These are phyloP conservation scores for Chlamydotis undulata DNA, from an alignment of 2,113 vertebrate species.

Conservation along the genomic window DNA sequence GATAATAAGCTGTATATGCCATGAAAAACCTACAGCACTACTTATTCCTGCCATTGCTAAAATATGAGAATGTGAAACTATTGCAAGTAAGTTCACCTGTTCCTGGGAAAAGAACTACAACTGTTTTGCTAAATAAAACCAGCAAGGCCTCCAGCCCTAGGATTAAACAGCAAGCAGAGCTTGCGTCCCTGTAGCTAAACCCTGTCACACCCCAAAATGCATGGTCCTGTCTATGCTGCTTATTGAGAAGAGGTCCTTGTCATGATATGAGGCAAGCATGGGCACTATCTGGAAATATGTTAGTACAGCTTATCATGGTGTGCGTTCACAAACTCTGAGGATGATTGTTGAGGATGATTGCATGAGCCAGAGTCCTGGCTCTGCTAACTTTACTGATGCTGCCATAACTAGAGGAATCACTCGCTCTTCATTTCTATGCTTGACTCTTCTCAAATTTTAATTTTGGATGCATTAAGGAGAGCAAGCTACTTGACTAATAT, in stretches of 20 bases:
- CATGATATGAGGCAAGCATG: not conserved
- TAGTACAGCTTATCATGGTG: not conserved
- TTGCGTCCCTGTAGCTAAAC: not conserved
- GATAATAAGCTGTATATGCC: not conserved
- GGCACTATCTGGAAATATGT: not conserved
- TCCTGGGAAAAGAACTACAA: not conserved
- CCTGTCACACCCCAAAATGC: accelerated
- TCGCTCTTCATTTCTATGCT: not conserved
- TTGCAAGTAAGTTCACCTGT: not conserved
- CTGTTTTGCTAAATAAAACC: not conserved
- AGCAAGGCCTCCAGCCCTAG: not conserved
- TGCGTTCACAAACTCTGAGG: not conserved
- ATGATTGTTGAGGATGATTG: too few relatives aligned
- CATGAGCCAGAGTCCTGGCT: not conserved
- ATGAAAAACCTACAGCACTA: not conserved
- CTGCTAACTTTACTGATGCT: not conserved
- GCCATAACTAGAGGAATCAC: accelerated
- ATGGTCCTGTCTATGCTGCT: not conserved
- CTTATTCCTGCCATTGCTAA: not conserved
- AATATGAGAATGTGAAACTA: not conserved
- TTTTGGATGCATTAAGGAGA: not conserved
- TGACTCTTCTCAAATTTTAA: not conserved
- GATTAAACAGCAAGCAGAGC: not conserved
- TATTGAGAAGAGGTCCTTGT: not conserved
- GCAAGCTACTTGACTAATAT: not conserved